These are phyloP conservation scores for Saccostrea echinata DNA, from an alignment of 1,140 invertebrate species.

Conservation along the genomic window DNA sequence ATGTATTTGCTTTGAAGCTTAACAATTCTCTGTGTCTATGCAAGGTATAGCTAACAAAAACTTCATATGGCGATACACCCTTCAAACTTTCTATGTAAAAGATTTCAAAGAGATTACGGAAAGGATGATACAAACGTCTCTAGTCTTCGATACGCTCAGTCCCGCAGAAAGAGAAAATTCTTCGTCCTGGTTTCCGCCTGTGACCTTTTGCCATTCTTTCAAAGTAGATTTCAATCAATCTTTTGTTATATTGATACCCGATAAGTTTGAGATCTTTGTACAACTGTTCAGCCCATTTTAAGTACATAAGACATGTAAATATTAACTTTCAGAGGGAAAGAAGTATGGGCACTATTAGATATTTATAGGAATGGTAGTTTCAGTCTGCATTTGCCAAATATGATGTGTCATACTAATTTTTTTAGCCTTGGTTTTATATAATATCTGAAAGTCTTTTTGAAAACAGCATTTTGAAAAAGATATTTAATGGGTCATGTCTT, in stretches of 20 bases:
- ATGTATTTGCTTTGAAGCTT: constrained; percentile 22
- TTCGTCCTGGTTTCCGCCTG: neutral
- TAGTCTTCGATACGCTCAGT: neutral
- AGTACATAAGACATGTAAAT: constrained; percentile 14
- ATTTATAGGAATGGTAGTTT: neutral
- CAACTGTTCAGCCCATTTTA: neutral
- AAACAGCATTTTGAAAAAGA: neutral
- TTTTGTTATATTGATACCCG: constrained; percentile 16
- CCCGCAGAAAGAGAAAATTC: constrained; percentile 6
- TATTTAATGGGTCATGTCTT: neutral
- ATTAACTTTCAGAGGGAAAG: constrained; percentile 12
- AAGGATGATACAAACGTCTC: constrained; percentile 11
- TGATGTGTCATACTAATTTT: neutral
- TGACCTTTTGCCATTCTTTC: constrained; percentile 20
- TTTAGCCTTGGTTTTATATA: neutral
- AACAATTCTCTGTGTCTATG: constrained; percentile 25
- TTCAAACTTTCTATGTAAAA: constrained; percentile 1
- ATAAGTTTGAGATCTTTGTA: neutral
- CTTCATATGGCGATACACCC: neutral
- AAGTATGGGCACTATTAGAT: neutral
- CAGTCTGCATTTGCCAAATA: neutral
- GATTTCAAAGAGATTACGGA: neutral
- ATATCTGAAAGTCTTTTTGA: neutral
- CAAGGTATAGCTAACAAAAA: constrained; percentile 11
- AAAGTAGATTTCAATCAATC: constrained; percentile 26